phyloP scores from a whole-genome alignment of 2,888 invertebrate species.

The Agelastica alni region DNA sequence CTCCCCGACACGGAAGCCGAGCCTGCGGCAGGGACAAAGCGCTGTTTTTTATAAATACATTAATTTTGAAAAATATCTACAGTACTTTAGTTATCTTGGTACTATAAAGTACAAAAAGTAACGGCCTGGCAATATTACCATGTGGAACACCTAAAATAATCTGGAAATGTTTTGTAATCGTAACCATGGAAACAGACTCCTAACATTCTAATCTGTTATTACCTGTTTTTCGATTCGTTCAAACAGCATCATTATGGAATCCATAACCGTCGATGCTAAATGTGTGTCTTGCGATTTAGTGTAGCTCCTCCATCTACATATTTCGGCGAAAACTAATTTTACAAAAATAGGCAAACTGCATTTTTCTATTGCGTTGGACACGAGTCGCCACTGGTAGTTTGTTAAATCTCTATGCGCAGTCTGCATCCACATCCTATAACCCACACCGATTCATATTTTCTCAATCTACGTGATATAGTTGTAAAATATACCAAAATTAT shows the following conservation, averaged over 20 bases:
- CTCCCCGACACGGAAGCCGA: too few species aligned
- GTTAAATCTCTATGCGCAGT: constrained; percentile 85
- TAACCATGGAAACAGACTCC: too few species aligned
- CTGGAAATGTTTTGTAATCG: too few species aligned
- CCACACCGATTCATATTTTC: too few species aligned
- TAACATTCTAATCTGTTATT: constrained; percentile 6
- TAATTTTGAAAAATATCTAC: too few species aligned
- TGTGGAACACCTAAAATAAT: too few species aligned
- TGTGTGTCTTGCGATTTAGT: constrained; percentile 92
- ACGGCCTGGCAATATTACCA: too few species aligned
- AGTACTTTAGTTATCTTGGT: too few species aligned
- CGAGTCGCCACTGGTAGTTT: constrained; percentile 92
- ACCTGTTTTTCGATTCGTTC: constrained; percentile 94
- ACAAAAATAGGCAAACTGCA: constrained; percentile 97
- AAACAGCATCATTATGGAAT: constrained; percentile 95
- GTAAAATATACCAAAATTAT: neutral
- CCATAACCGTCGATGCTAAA: constrained; percentile 93
- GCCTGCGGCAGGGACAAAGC: too few species aligned
- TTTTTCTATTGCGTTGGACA: constrained; percentile 88
- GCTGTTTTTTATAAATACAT: too few species aligned
- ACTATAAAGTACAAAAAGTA: too few species aligned
- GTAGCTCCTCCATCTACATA: constrained; percentile 96
- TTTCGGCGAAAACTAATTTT: constrained; percentile 96
- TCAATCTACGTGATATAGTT: neutral
- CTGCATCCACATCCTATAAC: constrained; percentile 87